Base-by-base conservation (phyloP, 1,140 invertebrate genomes). In the Drosophila pruinosa region DNA sequence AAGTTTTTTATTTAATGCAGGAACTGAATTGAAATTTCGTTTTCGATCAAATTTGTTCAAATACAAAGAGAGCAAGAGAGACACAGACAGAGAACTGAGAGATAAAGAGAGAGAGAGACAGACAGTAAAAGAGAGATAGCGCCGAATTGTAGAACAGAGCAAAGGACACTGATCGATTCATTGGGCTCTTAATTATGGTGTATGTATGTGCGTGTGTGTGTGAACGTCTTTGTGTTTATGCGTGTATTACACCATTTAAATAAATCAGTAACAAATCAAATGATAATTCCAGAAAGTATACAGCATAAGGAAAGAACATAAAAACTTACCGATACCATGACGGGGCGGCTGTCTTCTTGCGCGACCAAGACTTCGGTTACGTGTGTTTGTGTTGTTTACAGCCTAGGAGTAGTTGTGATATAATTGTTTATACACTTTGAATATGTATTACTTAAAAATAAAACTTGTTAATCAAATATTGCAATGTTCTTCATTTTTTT, bases 351-450 rank as follows among this genome's bases (percentile, higher is more conserved):
- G 90, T 82, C 90, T 91, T 89, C 90, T 91, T 75, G 90, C 77
- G 75, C 90, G 90, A 89, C 90, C 90, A 91, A 91, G 90, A 91
- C 90, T 91, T 91, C 90, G 89, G 78, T 91, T 91, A 62, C 90
- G 86, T 91, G 90, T 91, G 62, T 91, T 91, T 89, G 90, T 91
- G 90, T 91, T 91, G 90, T 90, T 91, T 86, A 91, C 89, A 91
- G 89, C 90, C 90, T 91, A 89, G 86, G 89, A 72, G 61, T 81
- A 70, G 24, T 73, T 41, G 73, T 76, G 75, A 85, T 82, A 73
- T 75, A 81, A 75, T 90, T 71, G 70, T 72, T 72, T 61, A 53
- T 62, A 67, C 65, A 57, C 72, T 62, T 72, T 75, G 34, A 64
- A 70, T 50, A 45, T 62, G 14, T 57, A 50, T 48, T 36, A 45